Base-by-base conservation (phyloP, 2,888 invertebrate genomes). In the Trichopria drosophilae region DNA sequence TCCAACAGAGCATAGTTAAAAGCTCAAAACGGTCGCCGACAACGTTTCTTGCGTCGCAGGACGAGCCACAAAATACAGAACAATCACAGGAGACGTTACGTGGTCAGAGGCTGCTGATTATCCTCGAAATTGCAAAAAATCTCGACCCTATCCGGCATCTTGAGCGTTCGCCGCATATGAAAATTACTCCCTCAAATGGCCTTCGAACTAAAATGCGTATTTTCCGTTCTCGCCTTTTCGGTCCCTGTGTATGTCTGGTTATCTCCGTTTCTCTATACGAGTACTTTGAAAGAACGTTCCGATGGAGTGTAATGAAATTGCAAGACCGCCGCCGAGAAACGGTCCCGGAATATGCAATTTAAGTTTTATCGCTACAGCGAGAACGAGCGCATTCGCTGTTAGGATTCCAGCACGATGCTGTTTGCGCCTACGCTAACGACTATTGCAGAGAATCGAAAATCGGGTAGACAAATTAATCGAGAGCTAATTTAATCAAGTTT, bases 241-340 rank as follows among this genome's bases (percentile, higher is more conserved):
- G 51, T 26, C 40, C 36, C 36, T 48, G 41, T n/a, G n/a, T n/a
- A n/a, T n/a, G n/a, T n/a, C n/a, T n/a, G n/a, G n/a, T n/a, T n/a
- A n/a, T n/a, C n/a, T n/a, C n/a, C n/a, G n/a, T n/a, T n/a, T n/a
- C n/a, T n/a, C n/a, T n/a, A n/a, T n/a, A n/a, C 51, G 51, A 51
- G 51, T 55, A 51, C 54, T 51, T 51, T 51, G 51, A 50, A 51
- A 55, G 51, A 55, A 51, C 54, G 48, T 55, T 51, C 51, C 36
- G 51, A 51, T 13, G 36, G 28, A 47, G 54, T 44, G 51, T 55
- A 55, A 55, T 55, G 54, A 55, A 55, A 55, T 55, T 55, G 54
- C 48, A 36, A 46, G 47, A 47, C 53, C 50, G 46, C 26, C 53
- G 53, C 39, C 36, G 50, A 37, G 53, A 50, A 53, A 46, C 51